These are phyloP conservation scores for Daubentonia madagascariensis DNA, from an alignment of 2,113 vertebrate species.

Conservation along the genomic window DNA sequence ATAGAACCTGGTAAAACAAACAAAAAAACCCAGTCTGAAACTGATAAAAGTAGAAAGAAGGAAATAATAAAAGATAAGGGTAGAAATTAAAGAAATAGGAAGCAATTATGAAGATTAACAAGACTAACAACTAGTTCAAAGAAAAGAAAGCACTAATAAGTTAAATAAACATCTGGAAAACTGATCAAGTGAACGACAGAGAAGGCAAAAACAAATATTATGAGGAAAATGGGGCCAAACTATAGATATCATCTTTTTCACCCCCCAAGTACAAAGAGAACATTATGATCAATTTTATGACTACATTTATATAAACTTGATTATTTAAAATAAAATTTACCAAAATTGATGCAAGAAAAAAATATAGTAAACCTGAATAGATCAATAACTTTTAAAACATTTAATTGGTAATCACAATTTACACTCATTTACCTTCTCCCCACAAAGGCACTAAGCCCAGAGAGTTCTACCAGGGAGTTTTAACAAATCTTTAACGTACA, in stretches of 20 bases:
- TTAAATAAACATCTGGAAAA: not conserved
- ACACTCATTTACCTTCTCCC: not conserved
- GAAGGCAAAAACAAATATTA: not conserved
- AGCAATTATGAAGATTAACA: not conserved
- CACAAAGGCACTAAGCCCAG: not conserved
- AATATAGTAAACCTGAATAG: not conserved
- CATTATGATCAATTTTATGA: not conserved
- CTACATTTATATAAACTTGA: not conserved
- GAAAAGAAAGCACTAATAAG: not conserved
- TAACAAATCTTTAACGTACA: not conserved
- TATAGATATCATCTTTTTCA: not conserved
- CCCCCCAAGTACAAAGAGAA: not conserved
- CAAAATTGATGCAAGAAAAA: not conserved
- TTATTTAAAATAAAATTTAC: not conserved
- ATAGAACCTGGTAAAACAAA: not conserved
- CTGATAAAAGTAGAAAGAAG: not conserved
- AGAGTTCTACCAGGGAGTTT: not conserved
- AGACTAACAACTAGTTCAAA: not conserved
- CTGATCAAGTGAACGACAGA: not conserved
- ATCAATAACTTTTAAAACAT: not conserved
- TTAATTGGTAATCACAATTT: not conserved
- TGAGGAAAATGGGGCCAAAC: not conserved
- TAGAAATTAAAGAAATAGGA: not conserved
- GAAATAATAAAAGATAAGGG: not conserved
- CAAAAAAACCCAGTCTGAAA: not conserved